Evolutionary conservation across 2,113 vertebrate genomes (phyloP).

Genomic region (Rutilus rutilus): DNA sequence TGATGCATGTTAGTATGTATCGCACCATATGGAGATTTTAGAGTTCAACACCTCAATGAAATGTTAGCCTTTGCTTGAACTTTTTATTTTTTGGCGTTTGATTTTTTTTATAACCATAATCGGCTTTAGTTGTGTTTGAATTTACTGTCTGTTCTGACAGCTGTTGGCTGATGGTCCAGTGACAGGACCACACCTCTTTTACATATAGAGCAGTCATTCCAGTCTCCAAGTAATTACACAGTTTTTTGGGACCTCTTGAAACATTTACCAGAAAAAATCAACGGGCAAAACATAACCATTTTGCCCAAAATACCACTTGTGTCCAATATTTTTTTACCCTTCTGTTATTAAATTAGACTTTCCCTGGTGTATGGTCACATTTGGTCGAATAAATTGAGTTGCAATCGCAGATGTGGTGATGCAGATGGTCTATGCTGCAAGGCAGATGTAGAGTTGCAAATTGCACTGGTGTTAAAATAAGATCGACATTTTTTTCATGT

Average conservation of each 20-base stretch:
- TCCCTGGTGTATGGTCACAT: conserved; percentile 7
- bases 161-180: not conserved
- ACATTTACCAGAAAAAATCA: not conserved
- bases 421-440: conserved; percentile 27
- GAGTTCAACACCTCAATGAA: not conserved
- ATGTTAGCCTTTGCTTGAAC: not conserved
- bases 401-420: not conserved
- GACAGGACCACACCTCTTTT: not conserved
- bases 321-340: conserved; percentile 8
- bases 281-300: conserved; percentile 20
- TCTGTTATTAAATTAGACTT: not conserved
- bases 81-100: not conserved
- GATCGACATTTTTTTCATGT: not conserved
- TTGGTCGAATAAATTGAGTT: conserved; percentile 32
- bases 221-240: conserved; percentile 20
- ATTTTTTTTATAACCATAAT: not conserved
- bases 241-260: conserved; percentile 1
- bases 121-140: not conserved
- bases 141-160: not conserved
- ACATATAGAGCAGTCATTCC: not conserved
- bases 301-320: not conserved
- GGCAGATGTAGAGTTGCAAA: conserved; percentile 22
- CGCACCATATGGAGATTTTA: not conserved
- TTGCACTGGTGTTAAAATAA: conserved; percentile 20
- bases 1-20: not conserved